Base-by-base conservation (phyloP, 2,888 invertebrate genomes). In the Tachystola acroxantha region DNA sequence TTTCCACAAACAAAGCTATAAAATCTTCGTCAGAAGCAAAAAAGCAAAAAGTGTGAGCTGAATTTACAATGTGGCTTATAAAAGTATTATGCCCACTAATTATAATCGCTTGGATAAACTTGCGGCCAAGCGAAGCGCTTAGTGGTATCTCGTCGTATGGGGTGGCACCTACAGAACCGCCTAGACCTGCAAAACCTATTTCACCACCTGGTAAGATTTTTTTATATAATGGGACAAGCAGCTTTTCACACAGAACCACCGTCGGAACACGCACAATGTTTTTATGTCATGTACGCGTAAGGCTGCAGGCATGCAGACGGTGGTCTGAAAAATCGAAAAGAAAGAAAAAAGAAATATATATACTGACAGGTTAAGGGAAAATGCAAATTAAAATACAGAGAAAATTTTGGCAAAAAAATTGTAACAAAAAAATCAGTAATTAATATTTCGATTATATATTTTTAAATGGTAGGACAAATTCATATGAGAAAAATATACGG, bases 121-220 rank as follows among this genome's bases (percentile, higher is more conserved):
- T 25, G n/a, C 25, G n/a, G n/a, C 20, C 41, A 14, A 29, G 32
- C 9, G 41, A 37, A 32, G 41, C 34, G 3, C 37, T 41, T 24
- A 37, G 40, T 34, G 40, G 40, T 16, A 37, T 40, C 7, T 41
- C 41, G 7, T 32, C 25, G n/a, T 25, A 25, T 25, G 25, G 25
- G 10, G 25, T 25, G 25, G 25, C 25, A 9, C 25, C 25, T 25
- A 25, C 25, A 25, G 25, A 25, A 25, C 25, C 25, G 4, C 25
- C 25, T 9, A 25, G n/a, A 10, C 25, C 24, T 1, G n/a, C 24
- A 24, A n/a, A 24, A n/a, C 24, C 24, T n/a, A 24, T n/a, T n/a
- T n/a, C n/a, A 24, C n/a, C n/a, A 4, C 24, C 24, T 24, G 24
- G 24, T 24, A 24, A 24, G 24, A 24, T 24, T 24, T 24, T 24